Percentiles rank a stretch among this genome's conserved stretches.
These are phyloP conservation scores for Neotoxoptera formosana DNA, from an alignment of 1,140 invertebrate genomes.

Conservation along the genomic window DNA sequence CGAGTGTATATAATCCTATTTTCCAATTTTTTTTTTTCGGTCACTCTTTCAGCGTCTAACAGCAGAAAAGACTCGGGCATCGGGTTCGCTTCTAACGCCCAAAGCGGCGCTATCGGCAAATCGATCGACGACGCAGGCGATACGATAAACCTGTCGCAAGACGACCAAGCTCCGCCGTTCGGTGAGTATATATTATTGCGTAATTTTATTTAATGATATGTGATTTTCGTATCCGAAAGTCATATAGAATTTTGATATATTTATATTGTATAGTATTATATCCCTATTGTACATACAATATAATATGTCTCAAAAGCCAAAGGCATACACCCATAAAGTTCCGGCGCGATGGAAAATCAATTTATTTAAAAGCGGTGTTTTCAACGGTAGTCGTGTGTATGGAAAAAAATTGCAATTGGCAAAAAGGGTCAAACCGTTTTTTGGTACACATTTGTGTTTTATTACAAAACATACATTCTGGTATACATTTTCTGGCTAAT, in stretches of 20 bases:
- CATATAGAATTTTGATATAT: neutral
- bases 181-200: conserved; percentile 17
- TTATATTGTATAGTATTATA: neutral
- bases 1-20: too few relatives aligned
- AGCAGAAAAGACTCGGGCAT: conserved; percentile 26
- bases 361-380: neutral
- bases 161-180: conserved; percentile 41
- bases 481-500: neutral
- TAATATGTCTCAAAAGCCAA: neutral
- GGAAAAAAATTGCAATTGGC: neutral
- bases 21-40: neutral
- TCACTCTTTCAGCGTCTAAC: conserved; percentile 21
- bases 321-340: neutral
- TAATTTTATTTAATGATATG: too few relatives aligned
- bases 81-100: conserved; percentile 68
- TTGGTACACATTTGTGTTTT: neutral
- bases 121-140: conserved; percentile 33
- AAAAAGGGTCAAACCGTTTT: neutral
- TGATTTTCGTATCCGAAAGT: neutral
- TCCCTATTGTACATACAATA: neutral
- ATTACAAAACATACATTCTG: neutral
- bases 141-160: conserved; percentile 50
- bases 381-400: neutral
- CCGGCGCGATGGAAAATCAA: neutral
- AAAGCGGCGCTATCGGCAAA: conserved; percentile 39